Evolutionary conservation across 2,888 invertebrate genomes (phyloP).

Genomic region (Yponomeuta plumbellus): DNA sequence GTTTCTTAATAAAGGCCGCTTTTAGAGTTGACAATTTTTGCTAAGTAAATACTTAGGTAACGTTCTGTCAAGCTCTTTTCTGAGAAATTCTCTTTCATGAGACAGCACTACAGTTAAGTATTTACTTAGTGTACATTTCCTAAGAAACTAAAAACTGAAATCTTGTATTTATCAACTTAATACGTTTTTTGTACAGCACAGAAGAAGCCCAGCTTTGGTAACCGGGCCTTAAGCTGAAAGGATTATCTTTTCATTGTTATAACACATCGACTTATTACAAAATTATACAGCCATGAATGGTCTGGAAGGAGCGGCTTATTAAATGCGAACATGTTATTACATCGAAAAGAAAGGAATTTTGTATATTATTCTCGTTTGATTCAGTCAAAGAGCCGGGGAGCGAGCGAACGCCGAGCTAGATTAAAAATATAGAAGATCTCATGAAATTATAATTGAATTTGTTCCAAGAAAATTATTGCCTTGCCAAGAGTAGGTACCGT

Average conservation of each 20-base stretch:
- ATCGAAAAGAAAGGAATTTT: constrained; percentile 8
- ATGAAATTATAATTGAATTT: constrained; percentile 74
- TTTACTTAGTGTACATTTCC: too few relatives aligned
- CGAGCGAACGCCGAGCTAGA: constrained; percentile 33
- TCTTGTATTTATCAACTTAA: too few relatives aligned
- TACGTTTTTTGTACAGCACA: too few relatives aligned
- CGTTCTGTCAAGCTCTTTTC: too few relatives aligned
- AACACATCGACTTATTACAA: background rate
- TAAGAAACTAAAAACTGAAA: too few relatives aligned
- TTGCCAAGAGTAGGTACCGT: constrained; percentile 31
- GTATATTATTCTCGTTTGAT: constrained; percentile 14
- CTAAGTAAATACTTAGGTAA: too few relatives aligned
- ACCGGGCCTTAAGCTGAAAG: background rate
- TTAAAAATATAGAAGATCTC: constrained; percentile 59
- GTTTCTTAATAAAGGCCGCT: too few relatives aligned
- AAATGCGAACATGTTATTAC: constrained; percentile 1
- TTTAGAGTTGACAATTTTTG: too few relatives aligned
- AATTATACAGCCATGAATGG: background rate
- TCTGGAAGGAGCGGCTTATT: background rate
- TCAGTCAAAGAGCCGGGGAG: constrained; percentile 16
- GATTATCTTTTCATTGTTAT: background rate
- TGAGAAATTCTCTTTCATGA: too few relatives aligned
- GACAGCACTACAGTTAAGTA: too few relatives aligned
- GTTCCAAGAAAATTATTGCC: constrained; percentile 37
- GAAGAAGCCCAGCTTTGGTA: too few relatives aligned